phyloP scores from a whole-genome alignment of 2,888 invertebrate genomes.

The Xiphydria camelus region DNA sequence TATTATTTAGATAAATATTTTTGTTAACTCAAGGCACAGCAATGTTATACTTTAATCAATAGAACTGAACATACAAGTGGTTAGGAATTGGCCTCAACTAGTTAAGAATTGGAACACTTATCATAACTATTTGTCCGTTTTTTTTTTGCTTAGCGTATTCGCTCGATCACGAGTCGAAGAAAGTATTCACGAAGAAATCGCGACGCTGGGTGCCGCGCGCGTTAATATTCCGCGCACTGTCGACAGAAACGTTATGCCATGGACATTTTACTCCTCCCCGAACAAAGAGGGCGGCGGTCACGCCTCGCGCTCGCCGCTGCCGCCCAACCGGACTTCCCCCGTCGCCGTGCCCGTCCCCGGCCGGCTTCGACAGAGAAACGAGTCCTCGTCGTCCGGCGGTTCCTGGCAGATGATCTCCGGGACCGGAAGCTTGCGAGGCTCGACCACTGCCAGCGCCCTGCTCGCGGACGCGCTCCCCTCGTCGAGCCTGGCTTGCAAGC shows the following conservation, averaged over 20 bases:
- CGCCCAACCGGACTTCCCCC: conserved; percentile 64
- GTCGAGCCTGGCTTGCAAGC: conserved; percentile 39
- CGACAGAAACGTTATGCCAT: conserved; percentile 47
- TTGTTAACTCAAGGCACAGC: too few relatives aligned
- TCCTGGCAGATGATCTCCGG: conserved; percentile 75
- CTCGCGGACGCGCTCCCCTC: conserved; percentile 44
- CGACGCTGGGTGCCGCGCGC: too few relatives aligned
- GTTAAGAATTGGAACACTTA: too few relatives aligned
- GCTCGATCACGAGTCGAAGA: too few relatives aligned
- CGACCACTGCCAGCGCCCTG: conserved; percentile 56
- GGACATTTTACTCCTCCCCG: conserved; percentile 43
- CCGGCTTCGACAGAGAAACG: conserved; percentile 62
- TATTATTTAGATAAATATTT: too few relatives aligned
- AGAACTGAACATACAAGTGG: too few relatives aligned
- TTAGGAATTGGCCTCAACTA: too few relatives aligned
- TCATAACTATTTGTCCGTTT: too few relatives aligned
- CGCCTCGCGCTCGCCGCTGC: conserved; percentile 50
- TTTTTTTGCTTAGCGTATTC: too few relatives aligned
- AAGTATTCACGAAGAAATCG: too few relatives aligned
- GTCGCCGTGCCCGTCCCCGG: conserved; percentile 66
- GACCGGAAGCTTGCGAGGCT: conserved; percentile 67
- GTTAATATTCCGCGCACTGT: too few relatives aligned
- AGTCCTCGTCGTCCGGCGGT: conserved; percentile 64
- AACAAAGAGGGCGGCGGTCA: conserved; percentile 42
- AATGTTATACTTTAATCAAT: too few relatives aligned